Conservation (phyloP, 92 coral and sea anemone species). For the Montipora capitata region DNA sequence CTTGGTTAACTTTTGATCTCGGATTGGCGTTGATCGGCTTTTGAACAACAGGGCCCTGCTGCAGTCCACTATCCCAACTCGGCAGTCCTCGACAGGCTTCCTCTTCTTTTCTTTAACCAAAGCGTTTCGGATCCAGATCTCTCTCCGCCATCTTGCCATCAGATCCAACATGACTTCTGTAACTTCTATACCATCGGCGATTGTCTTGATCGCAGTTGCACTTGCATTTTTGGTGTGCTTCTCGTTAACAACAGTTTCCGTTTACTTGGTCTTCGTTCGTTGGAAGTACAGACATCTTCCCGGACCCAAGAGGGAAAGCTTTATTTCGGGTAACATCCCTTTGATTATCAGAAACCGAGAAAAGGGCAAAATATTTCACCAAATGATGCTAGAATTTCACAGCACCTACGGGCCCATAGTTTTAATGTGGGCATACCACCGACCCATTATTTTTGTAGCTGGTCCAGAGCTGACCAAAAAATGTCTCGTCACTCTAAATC, state of each 20-base stretch:
- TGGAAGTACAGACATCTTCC: slow-evolving; percentile 47
- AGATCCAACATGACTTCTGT: too few species aligned
- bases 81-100: too few species aligned
- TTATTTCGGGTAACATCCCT: slow-evolving; percentile 50
- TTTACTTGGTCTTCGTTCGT: slow-evolving; percentile 44
- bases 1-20: too few species aligned
- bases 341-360: slow-evolving; percentile 19
- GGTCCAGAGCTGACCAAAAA: slow-evolving; percentile 76
- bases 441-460: slow-evolving; percentile 44
- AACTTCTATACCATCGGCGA: not conserved
- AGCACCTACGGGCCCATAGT: slow-evolving; percentile 45
- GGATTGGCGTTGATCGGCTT: too few species aligned
- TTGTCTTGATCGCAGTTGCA: not conserved
- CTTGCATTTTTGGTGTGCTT: not conserved
- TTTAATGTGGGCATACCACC: slow-evolving; percentile 69
- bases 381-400: slow-evolving; percentile 5
- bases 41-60: too few species aligned
- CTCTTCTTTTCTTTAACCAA: too few species aligned
- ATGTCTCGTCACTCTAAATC: slow-evolving; percentile 63
- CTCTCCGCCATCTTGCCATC: too few species aligned
- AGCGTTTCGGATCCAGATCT: too few species aligned
- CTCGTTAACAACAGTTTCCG: not conserved
- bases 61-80: too few species aligned
- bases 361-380: not conserved
- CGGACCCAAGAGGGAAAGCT: slow-evolving; percentile 61